Percentiles rank a stretch among this genome's conserved stretches.
phyloP scores from a whole-genome alignment of 2,888 invertebrate species.

The Exephanes ischioxanthus region DNA sequence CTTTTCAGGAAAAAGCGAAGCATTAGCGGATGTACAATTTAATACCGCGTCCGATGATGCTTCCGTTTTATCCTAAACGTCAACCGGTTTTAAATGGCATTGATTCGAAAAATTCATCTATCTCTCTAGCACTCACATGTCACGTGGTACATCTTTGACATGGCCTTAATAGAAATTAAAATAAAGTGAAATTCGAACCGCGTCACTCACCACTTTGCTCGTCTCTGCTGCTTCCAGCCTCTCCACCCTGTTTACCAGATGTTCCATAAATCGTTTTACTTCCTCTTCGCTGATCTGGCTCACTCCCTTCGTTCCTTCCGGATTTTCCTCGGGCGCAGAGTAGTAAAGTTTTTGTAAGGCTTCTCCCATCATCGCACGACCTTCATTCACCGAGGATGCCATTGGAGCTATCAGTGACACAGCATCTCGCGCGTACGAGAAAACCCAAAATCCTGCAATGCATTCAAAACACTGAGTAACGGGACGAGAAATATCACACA shows the following conservation, averaged over 20 bases:
- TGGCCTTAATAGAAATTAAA: neutral
- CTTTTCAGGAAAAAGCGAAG: no score
- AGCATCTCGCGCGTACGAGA: constrained; percentile 68
- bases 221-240: constrained; percentile 72
- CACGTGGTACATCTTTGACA: no score
- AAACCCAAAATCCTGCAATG: constrained; percentile 77
- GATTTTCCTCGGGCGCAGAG: neutral
- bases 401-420: constrained; percentile 45
- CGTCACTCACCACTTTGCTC: constrained; percentile 70
- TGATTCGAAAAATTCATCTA: no score
- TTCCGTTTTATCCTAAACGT: no score
- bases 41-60: no score
- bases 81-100: no score
- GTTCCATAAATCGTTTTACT: constrained; percentile 70
- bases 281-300: constrained; percentile 57
- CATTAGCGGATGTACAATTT: no score
- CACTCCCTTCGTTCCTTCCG: neutral
- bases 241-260: constrained; percentile 75
- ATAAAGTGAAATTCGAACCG: neutral
- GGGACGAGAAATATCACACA: constrained; percentile 16
- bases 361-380: neutral
- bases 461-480: constrained; percentile 21
- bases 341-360: neutral
- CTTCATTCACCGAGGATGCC: constrained; percentile 1
- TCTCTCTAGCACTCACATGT: no score